Evolutionary conservation across 2,797 vertebrate species (phyloP).

Genomic region (Rhinophrynus dorsalis): DNA sequence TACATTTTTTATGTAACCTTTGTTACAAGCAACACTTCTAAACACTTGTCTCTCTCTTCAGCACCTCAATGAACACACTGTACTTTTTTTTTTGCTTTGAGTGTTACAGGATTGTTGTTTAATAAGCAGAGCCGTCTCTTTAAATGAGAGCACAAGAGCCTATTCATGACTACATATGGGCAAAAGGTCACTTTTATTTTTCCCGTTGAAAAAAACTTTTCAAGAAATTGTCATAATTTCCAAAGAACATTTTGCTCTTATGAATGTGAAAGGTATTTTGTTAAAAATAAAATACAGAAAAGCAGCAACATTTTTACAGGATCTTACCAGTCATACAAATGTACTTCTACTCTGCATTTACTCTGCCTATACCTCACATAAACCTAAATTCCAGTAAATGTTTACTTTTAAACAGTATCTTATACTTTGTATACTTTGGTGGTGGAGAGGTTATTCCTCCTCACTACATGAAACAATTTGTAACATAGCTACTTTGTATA

Average conservation of each 20-base stretch:
- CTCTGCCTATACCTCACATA: too few species aligned
- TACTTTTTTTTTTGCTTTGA: slow-evolving; percentile 6
- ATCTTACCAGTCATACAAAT: too few species aligned
- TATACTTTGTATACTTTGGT: too few species aligned
- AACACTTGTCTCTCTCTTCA: neutral
- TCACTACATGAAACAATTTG: too few species aligned
- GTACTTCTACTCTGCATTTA: neutral
- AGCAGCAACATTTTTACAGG: too few species aligned
- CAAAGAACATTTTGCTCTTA: slow-evolving; percentile 20
- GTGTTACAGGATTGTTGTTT: slow-evolving; percentile 25
- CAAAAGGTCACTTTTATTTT: slow-evolving; percentile 36
- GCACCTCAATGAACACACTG: slow-evolving; percentile 27
- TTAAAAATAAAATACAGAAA: neutral
- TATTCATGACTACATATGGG: slow-evolving; percentile 43
- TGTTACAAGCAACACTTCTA: neutral
- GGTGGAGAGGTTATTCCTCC: too few species aligned
- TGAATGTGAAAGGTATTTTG: neutral
- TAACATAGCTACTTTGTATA: too few species aligned
- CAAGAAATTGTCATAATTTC: slow-evolving; percentile 23
- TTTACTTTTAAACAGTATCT: too few species aligned
- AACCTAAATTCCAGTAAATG: too few species aligned
- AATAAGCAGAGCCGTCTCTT: slow-evolving; percentile 27
- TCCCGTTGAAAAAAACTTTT: slow-evolving; percentile 7
- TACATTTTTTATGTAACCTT: slow-evolving; percentile 1
- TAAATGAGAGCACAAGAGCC: slow-evolving; percentile 42